These are phyloP conservation scores for Parnassius smintheus DNA, from an alignment of 2,888 invertebrate genomes.

Conservation along the genomic window DNA sequence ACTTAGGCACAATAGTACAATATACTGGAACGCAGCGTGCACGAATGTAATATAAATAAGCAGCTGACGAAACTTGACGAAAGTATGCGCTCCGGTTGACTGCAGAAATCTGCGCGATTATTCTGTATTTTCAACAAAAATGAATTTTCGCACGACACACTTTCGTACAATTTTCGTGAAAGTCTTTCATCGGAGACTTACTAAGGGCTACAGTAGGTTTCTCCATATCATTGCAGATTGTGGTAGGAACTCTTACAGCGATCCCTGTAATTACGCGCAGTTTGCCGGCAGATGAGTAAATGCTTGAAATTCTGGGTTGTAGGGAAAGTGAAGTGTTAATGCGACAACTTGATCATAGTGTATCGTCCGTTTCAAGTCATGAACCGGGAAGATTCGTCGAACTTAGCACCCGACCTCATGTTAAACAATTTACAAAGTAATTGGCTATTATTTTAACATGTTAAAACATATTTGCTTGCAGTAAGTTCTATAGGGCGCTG, in stretches of 20 bases:
- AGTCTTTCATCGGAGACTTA: constrained; percentile 74
- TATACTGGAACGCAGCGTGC: constrained; percentile 45
- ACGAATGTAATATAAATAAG: constrained; percentile 47
- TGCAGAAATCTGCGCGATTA: constrained; percentile 53
- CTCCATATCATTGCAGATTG: constrained; percentile 58
- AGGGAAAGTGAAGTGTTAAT: constrained; percentile 78
- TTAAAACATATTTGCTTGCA: constrained; percentile 15
- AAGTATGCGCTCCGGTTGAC: constrained; percentile 55
- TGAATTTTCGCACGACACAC: constrained; percentile 69
- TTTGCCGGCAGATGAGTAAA: constrained; percentile 77
- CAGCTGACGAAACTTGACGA: constrained; percentile 49
- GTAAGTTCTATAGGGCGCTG: constrained; percentile 31
- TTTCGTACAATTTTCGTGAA: constrained; percentile 77
- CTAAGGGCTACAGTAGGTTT: constrained; percentile 62
- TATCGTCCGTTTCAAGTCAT: constrained; percentile 51
- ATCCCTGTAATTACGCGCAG: constrained; percentile 70
- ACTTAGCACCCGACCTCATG: constrained; percentile 50
- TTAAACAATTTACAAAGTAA: constrained; percentile 51
- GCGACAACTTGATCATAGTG: constrained; percentile 74
- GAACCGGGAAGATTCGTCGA: constrained; percentile 57
- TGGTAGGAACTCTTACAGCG: constrained; percentile 37
- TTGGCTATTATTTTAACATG: constrained; percentile 43
- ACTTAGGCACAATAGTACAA: neutral
- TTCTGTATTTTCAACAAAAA: constrained; percentile 54
- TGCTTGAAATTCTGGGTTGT: constrained; percentile 73